phyloP scores from a whole-genome alignment of 2,888 invertebrate genomes.

The Cerceris ruficornis region DNA sequence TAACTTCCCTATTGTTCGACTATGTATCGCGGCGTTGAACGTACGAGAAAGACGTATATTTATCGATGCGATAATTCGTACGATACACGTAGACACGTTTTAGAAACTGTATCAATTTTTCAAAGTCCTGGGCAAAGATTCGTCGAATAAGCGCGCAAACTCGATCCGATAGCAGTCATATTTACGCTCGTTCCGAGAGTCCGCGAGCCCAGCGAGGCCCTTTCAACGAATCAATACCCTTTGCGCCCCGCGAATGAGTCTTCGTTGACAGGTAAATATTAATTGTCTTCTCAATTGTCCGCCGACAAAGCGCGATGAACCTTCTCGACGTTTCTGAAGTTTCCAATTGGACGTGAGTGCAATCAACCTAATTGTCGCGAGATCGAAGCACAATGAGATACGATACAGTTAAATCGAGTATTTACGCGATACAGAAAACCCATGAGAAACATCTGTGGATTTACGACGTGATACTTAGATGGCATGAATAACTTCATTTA shows the following conservation, averaged over 20 bases:
- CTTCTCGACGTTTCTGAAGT: neutral
- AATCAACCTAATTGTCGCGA: slow-evolving; percentile 2
- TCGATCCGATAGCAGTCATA: slow-evolving; percentile 54
- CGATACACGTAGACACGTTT: neutral
- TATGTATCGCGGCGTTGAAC: neutral
- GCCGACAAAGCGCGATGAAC: slow-evolving; percentile 31
- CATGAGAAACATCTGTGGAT: too few species aligned
- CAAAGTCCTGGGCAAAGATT: neutral
- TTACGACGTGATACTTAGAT: too few species aligned
- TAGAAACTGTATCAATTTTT: neutral
- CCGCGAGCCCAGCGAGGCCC: slow-evolving; percentile 52
- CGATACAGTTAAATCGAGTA: neutral
- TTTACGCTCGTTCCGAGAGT: slow-evolving; percentile 43
- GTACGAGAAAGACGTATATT: too few species aligned
- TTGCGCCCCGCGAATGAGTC: slow-evolving; percentile 46
- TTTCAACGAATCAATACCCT: slow-evolving; percentile 65
- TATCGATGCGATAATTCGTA: too few species aligned
- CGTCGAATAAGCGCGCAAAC: slow-evolving; percentile 56
- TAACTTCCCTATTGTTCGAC: neutral
- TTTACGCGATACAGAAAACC: too few species aligned
- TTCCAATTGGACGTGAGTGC: neutral
- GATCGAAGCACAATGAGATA: neutral
- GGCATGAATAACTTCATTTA: too few species aligned
- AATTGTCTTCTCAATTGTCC: slow-evolving; percentile 37
- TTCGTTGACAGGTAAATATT: slow-evolving; percentile 49